A percentile compares a stretch with the other conserved stretches of the same genome.
Evolutionary conservation across 1,140 invertebrate genomes (phyloP).

Genomic region (Caenorhabditis tropicalis): DNA sequence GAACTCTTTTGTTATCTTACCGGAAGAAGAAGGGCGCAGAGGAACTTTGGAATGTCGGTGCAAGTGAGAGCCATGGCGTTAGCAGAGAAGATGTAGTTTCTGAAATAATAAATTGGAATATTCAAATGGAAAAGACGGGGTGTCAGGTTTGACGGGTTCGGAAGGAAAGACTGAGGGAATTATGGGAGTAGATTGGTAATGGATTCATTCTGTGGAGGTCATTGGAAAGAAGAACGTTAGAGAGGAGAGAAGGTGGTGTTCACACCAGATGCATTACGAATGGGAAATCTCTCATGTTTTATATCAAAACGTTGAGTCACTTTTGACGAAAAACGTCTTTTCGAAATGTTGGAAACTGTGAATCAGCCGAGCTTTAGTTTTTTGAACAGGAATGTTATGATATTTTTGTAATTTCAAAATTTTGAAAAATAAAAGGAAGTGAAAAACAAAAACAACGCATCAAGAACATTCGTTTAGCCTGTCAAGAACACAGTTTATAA

Average conservation of each 20-base stretch:
- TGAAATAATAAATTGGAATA: neutral
- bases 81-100: neutral
- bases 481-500: too few species aligned
- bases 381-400: too few species aligned
- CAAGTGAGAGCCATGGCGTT: slow-evolving; percentile 58
- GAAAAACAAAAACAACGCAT: too few species aligned
- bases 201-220: neutral
- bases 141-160: neutral
- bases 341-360: neutral
- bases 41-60: slow-evolving; percentile 57
- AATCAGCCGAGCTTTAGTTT: neutral
- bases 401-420: too few species aligned
- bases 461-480: too few species aligned
- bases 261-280: neutral
- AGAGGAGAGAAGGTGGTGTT: neutral
- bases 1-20: neutral
- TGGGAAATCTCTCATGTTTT: neutral
- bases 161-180: neutral
- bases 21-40: slow-evolving; percentile 55
- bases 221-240: neutral
- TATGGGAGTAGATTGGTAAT: neutral
- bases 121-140: neutral
- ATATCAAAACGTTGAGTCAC: neutral
- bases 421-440: too few species aligned
- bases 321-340: neutral